These are phyloP conservation scores for Uloborus plumipes DNA, from an alignment of 2,888 invertebrate genomes.

Conservation along the genomic window DNA sequence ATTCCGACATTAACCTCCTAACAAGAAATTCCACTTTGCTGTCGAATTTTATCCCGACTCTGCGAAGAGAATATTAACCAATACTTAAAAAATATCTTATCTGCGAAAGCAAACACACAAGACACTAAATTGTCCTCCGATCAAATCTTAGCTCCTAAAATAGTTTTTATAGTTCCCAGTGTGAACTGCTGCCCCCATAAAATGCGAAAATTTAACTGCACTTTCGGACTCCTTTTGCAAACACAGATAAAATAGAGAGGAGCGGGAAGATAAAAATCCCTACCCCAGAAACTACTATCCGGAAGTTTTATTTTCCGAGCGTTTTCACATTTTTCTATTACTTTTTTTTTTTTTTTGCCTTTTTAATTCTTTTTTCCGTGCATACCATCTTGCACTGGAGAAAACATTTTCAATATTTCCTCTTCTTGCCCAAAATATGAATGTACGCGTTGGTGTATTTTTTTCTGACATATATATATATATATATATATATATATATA, in stretches of 20 bases:
- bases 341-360: not conserved
- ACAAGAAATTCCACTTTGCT: too few relatives aligned
- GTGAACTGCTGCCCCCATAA: constrained; percentile 11
- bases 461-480: too few relatives aligned
- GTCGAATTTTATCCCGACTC: too few relatives aligned
- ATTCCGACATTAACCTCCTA: too few relatives aligned
- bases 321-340: not conserved
- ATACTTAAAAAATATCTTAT: too few relatives aligned
- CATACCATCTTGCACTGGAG: constrained; percentile 8
- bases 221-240: constrained; percentile 23
- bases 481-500: too few relatives aligned
- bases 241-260: constrained; percentile 33
- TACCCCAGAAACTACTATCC: constrained; percentile 26
- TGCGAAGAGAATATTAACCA: too few relatives aligned
- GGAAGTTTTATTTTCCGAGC: constrained; percentile 4
- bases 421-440: constrained; percentile 8
- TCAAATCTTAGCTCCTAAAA: too few relatives aligned
- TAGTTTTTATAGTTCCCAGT: too few relatives aligned
- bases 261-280: constrained; percentile 11
- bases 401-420: constrained; percentile 46
- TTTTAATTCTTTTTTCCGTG: constrained; percentile 9
- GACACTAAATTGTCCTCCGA: too few relatives aligned
- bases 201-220: constrained; percentile 37
- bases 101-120: too few relatives aligned
- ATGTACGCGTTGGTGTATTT: too few relatives aligned